These are phyloP conservation scores for Bubo scandiacus DNA, from an alignment of 2,113 vertebrate species.

Conservation along the genomic window DNA sequence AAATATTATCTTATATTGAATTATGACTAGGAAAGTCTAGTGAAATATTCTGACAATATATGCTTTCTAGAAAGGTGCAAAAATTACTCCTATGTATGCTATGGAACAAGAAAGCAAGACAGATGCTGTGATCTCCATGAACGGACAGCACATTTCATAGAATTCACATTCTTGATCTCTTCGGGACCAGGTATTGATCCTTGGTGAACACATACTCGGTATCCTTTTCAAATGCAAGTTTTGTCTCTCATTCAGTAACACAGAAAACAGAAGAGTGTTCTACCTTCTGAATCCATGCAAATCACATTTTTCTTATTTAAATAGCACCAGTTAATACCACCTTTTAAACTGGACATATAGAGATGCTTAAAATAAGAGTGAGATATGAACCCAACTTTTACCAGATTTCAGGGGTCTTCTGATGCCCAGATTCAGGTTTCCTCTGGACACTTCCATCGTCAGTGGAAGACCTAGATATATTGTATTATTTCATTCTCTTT, in stretches of 20 bases:
- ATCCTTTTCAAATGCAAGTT: neutral
- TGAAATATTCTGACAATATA: constrained; percentile 14
- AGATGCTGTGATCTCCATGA: neutral
- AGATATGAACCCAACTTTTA: neutral
- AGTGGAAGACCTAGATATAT: neutral
- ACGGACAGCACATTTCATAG: neutral
- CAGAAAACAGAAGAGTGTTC: neutral
- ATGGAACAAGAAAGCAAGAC: neutral
- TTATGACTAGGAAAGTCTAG: neutral
- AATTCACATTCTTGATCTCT: neutral
- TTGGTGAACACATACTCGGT: neutral
- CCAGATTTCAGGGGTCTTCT: neutral
- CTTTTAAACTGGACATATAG: neutral
- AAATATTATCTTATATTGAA: constrained; percentile 44
- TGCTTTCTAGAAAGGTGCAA: neutral
- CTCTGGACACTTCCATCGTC: neutral
- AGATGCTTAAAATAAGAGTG: neutral
- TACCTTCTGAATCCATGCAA: neutral
- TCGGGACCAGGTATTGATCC: neutral
- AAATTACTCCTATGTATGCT: neutral
- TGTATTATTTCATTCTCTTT: neutral
- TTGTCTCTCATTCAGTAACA: neutral
- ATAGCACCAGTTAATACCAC: neutral
- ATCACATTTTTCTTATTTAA: neutral
- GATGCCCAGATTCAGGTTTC: neutral